These are phyloP conservation scores for Takifugu rubripes DNA, from an alignment of 2,797 vertebrate species.

Conservation along the genomic window DNA sequence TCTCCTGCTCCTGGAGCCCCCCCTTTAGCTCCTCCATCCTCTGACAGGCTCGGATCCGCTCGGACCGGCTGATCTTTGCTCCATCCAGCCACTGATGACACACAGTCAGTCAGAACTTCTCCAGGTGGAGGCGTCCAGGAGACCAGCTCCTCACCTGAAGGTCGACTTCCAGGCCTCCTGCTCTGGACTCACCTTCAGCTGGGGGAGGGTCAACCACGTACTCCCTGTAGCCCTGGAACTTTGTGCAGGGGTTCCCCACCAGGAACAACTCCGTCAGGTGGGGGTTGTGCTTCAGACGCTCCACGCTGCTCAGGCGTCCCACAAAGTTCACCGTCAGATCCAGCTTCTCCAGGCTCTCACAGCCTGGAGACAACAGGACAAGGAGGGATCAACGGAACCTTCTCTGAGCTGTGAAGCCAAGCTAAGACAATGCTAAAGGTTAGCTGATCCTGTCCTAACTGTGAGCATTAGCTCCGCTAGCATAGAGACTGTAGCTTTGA, in stretches of 20 bases:
- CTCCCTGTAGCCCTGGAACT: conserved; percentile 84
- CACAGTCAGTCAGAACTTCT: no score
- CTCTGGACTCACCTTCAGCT: conserved; percentile 77
- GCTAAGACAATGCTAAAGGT: no score
- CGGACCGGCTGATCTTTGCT: conserved; percentile 83
- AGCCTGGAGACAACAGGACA: conserved; percentile 72
- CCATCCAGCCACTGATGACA: conserved; percentile 83
- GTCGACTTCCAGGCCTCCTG: background rate
- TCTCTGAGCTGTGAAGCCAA: no score
- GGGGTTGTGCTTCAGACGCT: conserved; percentile 75
- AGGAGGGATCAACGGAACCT: background rate
- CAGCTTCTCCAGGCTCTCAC: conserved; percentile 89
- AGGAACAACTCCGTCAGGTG: conserved; percentile 87
- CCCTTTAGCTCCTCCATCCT: conserved; percentile 70
- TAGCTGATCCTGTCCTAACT: no score
- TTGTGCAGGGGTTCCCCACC: conserved; percentile 88
- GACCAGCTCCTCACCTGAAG: background rate
- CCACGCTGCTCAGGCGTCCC: conserved; percentile 83
- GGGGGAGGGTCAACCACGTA: conserved; percentile 86
- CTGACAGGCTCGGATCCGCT: conserved; percentile 83
- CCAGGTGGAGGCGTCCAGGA: no score
- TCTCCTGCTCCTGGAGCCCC: conserved; percentile 79
- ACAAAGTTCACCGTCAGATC: conserved; percentile 96
- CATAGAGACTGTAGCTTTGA: no score
- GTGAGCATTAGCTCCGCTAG: no score